Conservation (phyloP, 2,113 vertebrate species). For the Eolophus roseicapilla region DNA sequence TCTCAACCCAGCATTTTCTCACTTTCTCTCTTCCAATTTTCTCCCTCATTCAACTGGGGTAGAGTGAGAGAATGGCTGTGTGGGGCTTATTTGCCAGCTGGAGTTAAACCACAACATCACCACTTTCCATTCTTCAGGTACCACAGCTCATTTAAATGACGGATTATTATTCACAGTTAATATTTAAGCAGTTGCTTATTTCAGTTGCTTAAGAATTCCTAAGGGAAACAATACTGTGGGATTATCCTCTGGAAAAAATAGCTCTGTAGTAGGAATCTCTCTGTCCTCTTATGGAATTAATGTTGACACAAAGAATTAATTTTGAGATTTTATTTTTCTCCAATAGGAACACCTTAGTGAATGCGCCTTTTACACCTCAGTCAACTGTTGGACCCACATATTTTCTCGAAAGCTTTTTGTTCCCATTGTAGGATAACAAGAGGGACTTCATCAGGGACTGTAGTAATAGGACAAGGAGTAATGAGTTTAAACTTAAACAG, state of each 20-base stretch:
- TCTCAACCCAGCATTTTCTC: not conserved
- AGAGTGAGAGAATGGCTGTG: not conserved
- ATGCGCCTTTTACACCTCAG: not conserved
- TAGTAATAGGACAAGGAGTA: not conserved
- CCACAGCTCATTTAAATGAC: not conserved
- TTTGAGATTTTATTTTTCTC: not conserved
- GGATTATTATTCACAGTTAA: not conserved
- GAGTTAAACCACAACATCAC: not conserved
- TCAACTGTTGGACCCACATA: not conserved
- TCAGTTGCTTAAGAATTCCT: not conserved
- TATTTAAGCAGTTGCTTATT: not conserved
- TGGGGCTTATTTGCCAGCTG: not conserved
- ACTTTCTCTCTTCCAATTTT: not conserved
- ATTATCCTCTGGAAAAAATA: not conserved
- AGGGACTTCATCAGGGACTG: not conserved
- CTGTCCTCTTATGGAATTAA: not conserved
- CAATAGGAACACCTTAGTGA: not conserved
- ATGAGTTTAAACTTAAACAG: not conserved
- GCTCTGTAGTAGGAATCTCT: not conserved
- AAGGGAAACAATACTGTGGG: not conserved
- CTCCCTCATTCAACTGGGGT: not conserved
- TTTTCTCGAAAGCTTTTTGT: not conserved
- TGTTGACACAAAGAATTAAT: not conserved
- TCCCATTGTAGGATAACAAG: not conserved
- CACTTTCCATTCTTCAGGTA: not conserved